Conservation (phyloP, 2,888 invertebrate species). For the Amphiduros pacificus region DNA sequence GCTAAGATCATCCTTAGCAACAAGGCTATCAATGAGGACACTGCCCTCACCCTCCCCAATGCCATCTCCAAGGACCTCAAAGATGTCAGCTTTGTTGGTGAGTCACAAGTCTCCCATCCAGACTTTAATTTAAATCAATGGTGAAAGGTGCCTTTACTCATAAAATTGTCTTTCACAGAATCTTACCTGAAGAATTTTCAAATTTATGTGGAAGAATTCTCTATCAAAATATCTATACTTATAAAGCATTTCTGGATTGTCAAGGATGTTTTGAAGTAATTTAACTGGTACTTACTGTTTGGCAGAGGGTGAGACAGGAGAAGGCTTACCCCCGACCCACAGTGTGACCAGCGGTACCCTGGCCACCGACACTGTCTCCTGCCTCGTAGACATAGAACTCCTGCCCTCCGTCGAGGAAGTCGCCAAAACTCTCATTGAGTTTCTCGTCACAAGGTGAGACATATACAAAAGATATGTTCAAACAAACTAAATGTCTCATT, state of each 20-base stretch:
- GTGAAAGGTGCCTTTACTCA: too few species aligned
- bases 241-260: too few species aligned
- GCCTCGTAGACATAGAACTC: slow-evolving; percentile 45
- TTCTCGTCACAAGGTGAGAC: slow-evolving; percentile 71
- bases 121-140: too few species aligned
- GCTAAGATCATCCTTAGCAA: slow-evolving; percentile 70
- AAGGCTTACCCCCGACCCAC: slow-evolving; percentile 31
- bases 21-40: slow-evolving; percentile 41
- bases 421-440: slow-evolving; percentile 87
- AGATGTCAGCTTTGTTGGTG: background rate
- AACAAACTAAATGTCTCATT: background rate
- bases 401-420: slow-evolving; percentile 66
- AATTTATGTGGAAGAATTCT: too few species aligned
- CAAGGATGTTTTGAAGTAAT: too few species aligned
- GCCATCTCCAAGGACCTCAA: slow-evolving; percentile 15
- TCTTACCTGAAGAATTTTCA: too few species aligned
- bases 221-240: too few species aligned
- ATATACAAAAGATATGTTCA: background rate
- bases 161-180: too few species aligned
- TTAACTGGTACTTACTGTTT: background rate
- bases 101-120: too few species aligned
- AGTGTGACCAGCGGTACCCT: slow-evolving; percentile 52
- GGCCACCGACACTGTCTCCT: slow-evolving; percentile 48
- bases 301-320: slow-evolving; percentile 17
- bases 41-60: slow-evolving; percentile 28